These are phyloP conservation scores for Sardina pilchardus DNA, from an alignment of 2,113 vertebrate genomes.

Conservation along the genomic window DNA sequence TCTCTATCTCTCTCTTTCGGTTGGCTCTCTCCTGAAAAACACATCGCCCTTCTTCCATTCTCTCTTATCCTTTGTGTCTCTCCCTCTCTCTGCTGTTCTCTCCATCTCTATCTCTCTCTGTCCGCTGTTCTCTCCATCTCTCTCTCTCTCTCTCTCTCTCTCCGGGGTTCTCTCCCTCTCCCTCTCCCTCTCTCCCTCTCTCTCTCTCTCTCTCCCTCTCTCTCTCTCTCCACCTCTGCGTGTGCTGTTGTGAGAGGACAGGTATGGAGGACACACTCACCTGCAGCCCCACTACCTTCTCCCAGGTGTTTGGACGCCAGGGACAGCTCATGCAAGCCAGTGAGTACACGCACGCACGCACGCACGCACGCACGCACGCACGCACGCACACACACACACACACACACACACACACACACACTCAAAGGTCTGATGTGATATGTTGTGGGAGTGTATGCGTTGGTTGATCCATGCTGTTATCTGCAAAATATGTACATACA, in stretches of 20 bases:
- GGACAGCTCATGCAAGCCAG: constrained; percentile 80
- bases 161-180: background rate
- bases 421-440: background rate
- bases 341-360: constrained; percentile 58
- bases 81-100: constrained; percentile 8
- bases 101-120: background rate
- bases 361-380: background rate
- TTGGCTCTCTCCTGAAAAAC: background rate
- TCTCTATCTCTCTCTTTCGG: background rate
- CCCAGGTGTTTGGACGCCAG: constrained; percentile 79
- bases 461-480: no score
- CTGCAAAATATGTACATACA: no score
- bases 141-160: background rate
- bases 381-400: background rate
- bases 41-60: background rate
- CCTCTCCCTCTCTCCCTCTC: background rate
- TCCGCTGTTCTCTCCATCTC: background rate
- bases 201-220: background rate
- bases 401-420: background rate
- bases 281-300: constrained; percentile 74
- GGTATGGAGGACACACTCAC: constrained; percentile 74
- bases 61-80: no score
- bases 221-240: constrained; percentile 24
- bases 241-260: constrained; percentile 41
- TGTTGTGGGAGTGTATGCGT: no score